A percentile compares a stretch with the other conserved stretches of the same genome.
These are phyloP conservation scores for Noctua janthina DNA, from an alignment of 2,888 invertebrate genomes.

Conservation along the genomic window DNA sequence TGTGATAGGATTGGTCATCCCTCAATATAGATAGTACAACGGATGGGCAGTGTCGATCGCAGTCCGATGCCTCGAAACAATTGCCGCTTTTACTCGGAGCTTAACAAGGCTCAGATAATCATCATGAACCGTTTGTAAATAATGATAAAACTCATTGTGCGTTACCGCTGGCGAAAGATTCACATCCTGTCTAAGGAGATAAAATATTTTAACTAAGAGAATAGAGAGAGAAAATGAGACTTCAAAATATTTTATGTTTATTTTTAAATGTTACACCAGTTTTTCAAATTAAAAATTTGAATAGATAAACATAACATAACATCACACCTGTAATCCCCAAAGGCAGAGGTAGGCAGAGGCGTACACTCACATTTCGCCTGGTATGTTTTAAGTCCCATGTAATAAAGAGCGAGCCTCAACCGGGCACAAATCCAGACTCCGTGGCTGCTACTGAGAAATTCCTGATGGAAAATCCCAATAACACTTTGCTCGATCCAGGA, in stretches of 20 bases:
- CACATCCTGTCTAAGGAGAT: neutral
- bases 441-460: too few relatives aligned
- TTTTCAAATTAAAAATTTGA: neutral
- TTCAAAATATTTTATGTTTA: neutral
- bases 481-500: too few relatives aligned
- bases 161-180: neutral
- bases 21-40: neutral
- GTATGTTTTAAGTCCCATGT: too few relatives aligned
- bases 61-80: neutral
- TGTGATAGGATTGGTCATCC: slow-evolving; percentile 27
- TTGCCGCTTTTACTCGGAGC: slow-evolving; percentile 1
- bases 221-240: neutral
- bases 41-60: neutral
- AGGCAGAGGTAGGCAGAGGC: too few relatives aligned
- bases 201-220: neutral
- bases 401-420: too few relatives aligned
- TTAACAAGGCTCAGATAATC: neutral
- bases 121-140: neutral
- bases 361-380: too few relatives aligned
- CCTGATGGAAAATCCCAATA: too few relatives aligned
- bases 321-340: too few relatives aligned
- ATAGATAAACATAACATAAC: too few relatives aligned
- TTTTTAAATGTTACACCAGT: neutral
- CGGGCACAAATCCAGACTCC: too few relatives aligned
- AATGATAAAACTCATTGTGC: neutral